Base-by-base conservation (phyloP, 2,113 vertebrate species). In the Poecile atricapillus region DNA sequence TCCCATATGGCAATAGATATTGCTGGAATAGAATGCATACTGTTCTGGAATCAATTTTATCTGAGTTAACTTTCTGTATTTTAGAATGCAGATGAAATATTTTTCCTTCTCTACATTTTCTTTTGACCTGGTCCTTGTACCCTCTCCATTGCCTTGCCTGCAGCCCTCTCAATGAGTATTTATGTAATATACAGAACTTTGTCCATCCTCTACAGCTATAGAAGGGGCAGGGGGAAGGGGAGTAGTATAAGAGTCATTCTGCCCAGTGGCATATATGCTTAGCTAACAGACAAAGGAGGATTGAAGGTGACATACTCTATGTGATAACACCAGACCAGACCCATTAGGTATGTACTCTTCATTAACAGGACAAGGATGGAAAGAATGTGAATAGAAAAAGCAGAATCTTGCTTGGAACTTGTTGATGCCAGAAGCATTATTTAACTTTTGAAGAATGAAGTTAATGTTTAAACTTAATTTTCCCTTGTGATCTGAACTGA, bases 21-120 rank as follows among this genome's bases (percentile, higher is more conserved):
- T 94, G 64, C 81, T 81, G 84, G 78, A 95, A 90, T 76, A 93
- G 64, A 87, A 75, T 46, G 68, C 64, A 73, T 55, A 76, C 60
- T 62, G 35, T 71, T 96, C 79, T 92, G 88, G 97, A 96, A 95
- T 92, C 91, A 90, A 74, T 83, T 93, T 91, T 71, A 96, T 87
- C 64, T 79, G 59, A 94, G 58, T 89, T 71, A 91, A 85, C 27
- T 86, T 92, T 74, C 49, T 68, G 33, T 77, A 37, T 90, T 94
- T 94, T 79, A 92, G 90, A 90, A 92, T 76, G 44, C 50, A 94
- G 64, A n/a, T 74, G 83, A 89, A 83, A 24, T 83, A 81, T 77
- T 89, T 90, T 79, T 49, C 39, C 25, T 90, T 90, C 35, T 75
- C 35, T 68, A 39, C 10, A 11, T 90, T 84, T 93, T 67, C 35